These are phyloP conservation scores for Aradophagus sp. DNA, from an alignment of 1,140 invertebrate species.

Conservation along the genomic window DNA sequence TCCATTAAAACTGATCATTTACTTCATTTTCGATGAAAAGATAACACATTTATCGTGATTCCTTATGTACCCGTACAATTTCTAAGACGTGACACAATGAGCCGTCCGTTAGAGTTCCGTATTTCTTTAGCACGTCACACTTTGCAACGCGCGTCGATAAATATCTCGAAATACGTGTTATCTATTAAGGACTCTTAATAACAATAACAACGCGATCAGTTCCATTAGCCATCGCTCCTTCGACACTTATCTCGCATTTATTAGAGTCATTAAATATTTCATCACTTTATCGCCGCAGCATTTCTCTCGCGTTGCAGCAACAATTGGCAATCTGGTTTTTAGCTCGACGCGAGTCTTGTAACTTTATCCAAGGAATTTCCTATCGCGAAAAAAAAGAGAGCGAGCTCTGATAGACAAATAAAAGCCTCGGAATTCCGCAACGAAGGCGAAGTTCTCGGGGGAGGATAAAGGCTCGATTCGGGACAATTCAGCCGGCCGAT, in stretches of 20 bases:
- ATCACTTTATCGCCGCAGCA: conserved; percentile 44
- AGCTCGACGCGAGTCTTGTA: conserved; percentile 30
- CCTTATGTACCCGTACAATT: too few relatives aligned
- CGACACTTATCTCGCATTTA: conserved; percentile 26
- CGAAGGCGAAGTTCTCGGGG: too few relatives aligned
- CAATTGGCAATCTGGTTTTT: conserved; percentile 44
- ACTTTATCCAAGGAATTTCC: conserved; percentile 33
- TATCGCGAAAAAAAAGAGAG: conserved; percentile 29
- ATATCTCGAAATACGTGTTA: conserved; percentile 15
- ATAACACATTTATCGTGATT: too few relatives aligned
- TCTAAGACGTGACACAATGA: too few relatives aligned
- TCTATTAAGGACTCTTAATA: conserved; percentile 40
- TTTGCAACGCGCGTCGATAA: conserved; percentile 26
- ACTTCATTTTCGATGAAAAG: too few relatives aligned
- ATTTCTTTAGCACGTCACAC: conserved; percentile 11
- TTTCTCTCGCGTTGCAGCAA: conserved; percentile 35
- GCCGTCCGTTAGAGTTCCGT: too few relatives aligned
- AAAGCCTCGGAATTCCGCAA: conserved; percentile 1
- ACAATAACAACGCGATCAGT: conserved; percentile 22
- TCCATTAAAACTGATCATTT: too few relatives aligned
- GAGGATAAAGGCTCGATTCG: too few relatives aligned
- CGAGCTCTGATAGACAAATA: too few relatives aligned
- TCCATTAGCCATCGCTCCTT: conserved; percentile 30
- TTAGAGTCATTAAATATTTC: conserved; percentile 45
- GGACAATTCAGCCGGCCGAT: too few relatives aligned